phyloP scores from a whole-genome alignment of 2,797 vertebrate genomes.

The Pangasius macronema region DNA sequence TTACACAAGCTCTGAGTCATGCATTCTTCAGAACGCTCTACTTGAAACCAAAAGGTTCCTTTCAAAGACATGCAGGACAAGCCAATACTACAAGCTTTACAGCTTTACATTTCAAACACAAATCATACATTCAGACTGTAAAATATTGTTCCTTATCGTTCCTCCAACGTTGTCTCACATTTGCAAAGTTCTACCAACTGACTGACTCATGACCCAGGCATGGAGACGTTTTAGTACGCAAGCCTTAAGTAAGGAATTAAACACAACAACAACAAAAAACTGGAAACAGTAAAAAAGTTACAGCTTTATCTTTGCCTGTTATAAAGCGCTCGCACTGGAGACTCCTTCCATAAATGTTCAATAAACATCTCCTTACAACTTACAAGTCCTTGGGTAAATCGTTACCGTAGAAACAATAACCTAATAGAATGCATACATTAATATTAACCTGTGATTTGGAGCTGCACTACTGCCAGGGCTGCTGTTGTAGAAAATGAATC shows the following conservation, averaged over 20 bases:
- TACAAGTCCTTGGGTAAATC: not conserved
- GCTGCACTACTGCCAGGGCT: not conserved
- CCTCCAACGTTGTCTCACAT: not conserved
- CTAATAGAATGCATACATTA: not conserved
- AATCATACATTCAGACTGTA: not conserved
- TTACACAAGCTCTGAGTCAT: slow-evolving; percentile 23
- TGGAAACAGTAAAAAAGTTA: too few relatives aligned
- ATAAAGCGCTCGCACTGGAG: not conserved
- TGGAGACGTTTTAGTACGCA: not conserved
- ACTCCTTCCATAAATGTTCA: not conserved
- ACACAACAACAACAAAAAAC: not conserved
- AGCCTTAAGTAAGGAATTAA: not conserved
- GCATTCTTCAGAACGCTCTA: slow-evolving; percentile 13
- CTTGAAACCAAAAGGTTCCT: slow-evolving; percentile 6
- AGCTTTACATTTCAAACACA: not conserved
- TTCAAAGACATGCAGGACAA: too few relatives aligned
- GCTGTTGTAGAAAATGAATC: not conserved
- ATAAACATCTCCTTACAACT: not conserved
- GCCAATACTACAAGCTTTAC: too few relatives aligned
- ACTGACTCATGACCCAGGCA: not conserved
- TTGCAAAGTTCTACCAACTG: not conserved
- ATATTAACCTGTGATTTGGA: not conserved
- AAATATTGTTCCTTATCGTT: not conserved
- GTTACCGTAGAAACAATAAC: not conserved
- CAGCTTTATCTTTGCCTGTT: not conserved